Base-by-base conservation (phyloP, 2,888 invertebrate species). In the Eugnorisma glareosa region DNA sequence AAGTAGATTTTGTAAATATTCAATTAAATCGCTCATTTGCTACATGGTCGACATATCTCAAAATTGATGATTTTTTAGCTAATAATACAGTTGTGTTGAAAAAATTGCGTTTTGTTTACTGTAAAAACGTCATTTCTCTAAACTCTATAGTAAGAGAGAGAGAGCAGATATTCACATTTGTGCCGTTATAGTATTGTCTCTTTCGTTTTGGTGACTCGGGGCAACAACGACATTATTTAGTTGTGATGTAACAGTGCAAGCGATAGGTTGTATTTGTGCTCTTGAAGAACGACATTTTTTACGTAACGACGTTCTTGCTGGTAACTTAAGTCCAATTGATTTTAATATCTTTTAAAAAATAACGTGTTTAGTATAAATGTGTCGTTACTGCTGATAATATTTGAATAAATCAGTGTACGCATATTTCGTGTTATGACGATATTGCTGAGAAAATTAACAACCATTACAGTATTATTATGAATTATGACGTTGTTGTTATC, bases 401-500 rank as follows among this genome's bases (percentile, higher is more conserved):
- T 57, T 4, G 57, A 57, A 57, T 57, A 57, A 28, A 57, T 57
- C 28, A 57, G 57, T 57, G 57, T 6, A 57, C 57, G 13, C n/a
- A 57, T 57, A 57, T 57, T 57, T n/a, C 57, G 57, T 57, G 57
- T 57, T 57, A 57, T 57, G 57, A 57, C n/a, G 57, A 57, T 57
- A 57, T 57, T 28, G 57, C 57, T 57, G 57, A 57, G 57, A 28
- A 57, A 57, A 57, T 57, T n/a, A 13, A 57, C 57, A 57, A 57
- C 57, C 57, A 57, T 57, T 57, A 10, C 28, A 28, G 57, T 57
- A 57, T 57, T 57, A 57, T 57, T 28, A 57, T 13, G 57, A 57
- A 57, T 57, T 28, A 28, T 28, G 57, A 57, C 57, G 40, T 40
- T 57, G 57, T 57, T 28, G 57, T 57, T 28, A 28, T 11, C 57